These are phyloP conservation scores for Prionailurus bengalensis DNA, from an alignment of 2,113 vertebrate genomes.

Conservation along the genomic window DNA sequence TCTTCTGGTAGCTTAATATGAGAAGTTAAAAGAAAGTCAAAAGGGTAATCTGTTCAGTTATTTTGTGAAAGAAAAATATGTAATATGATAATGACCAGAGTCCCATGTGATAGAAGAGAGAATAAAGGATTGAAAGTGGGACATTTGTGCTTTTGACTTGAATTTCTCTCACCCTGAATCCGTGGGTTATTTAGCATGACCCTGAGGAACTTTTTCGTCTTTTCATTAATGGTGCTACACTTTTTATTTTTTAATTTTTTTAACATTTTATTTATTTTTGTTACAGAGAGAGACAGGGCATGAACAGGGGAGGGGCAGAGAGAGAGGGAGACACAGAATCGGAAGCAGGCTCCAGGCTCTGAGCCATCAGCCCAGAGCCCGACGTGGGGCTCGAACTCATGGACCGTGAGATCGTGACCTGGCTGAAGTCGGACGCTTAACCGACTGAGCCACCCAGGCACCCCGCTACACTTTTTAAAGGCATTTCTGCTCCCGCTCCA, in stretches of 20 bases:
- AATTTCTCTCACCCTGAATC: not conserved
- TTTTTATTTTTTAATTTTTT: not conserved
- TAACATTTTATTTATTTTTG: no score
- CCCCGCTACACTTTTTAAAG: not conserved
- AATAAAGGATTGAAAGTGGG: conserved; percentile 8
- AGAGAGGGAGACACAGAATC: no score
- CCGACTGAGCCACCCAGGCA: no score
- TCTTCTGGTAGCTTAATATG: not conserved
- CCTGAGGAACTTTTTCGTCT: not conserved
- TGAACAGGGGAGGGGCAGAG: no score
- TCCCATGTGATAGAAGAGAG: not conserved
- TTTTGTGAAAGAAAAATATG: not conserved
- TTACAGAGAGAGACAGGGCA: no score
- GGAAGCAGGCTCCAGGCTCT: no score
- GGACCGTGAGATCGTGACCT: no score
- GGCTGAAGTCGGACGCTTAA: no score
- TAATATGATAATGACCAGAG: not conserved
- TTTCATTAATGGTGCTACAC: not conserved
- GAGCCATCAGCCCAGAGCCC: no score
- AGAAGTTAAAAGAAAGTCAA: conserved; percentile 37
- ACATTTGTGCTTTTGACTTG: not conserved
- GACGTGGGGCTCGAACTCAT: no score
- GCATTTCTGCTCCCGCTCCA: not conserved
- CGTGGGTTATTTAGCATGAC: not conserved
- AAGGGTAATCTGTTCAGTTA: not conserved